Evolutionary conservation across 2,797 vertebrate species (phyloP), one percentile per base, ranked within the genome.

Genomic region (Phrynocephalus forsythii): DNA sequence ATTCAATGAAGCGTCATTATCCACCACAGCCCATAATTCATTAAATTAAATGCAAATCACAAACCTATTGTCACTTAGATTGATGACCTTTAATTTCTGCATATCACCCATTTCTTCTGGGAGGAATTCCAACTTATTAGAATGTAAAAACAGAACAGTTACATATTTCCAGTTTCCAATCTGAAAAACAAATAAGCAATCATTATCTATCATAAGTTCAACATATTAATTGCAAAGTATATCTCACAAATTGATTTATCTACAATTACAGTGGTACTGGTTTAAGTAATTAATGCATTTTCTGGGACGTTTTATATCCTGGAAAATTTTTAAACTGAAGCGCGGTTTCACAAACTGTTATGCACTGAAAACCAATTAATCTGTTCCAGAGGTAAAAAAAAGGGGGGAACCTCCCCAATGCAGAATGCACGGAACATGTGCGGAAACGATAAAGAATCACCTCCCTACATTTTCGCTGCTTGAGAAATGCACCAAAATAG

Each of bases 101-200:
- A 99, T 99, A 95, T 99, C 98, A 5, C 98, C 98, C 99, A 99
- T 99, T 96, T 99, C 99, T 93, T 99, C 98, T 11, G 98, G 98
- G 93, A 99, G 97, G 93, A 94, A 96, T 96, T 99, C 98, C 93
- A 99, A 96, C 95, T 99, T 99, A 97, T 99, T 99, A 94, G 98
- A 99, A 97, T 99, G 99, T 63, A 99, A 97, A 94, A 99, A 99
- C 84, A 99, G 95, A 86, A 99, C 98, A 4, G 99, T 99, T 82
- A 98, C 95, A 82, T 96, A 97, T 95, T 98, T 99, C 98, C 98
- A 99, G 94, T 94, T 98, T 89, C 99, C 99, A 97, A 99, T 97
- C 99, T 99, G 95, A 85, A 95, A 95, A 92, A 81, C 85, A 48
- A 80, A 91, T 76, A 95, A 92, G 72, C 83, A 60, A 79, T 48